phyloP scores from a whole-genome alignment of 2,888 invertebrate genomes.

The Sthenelais limicola region DNA sequence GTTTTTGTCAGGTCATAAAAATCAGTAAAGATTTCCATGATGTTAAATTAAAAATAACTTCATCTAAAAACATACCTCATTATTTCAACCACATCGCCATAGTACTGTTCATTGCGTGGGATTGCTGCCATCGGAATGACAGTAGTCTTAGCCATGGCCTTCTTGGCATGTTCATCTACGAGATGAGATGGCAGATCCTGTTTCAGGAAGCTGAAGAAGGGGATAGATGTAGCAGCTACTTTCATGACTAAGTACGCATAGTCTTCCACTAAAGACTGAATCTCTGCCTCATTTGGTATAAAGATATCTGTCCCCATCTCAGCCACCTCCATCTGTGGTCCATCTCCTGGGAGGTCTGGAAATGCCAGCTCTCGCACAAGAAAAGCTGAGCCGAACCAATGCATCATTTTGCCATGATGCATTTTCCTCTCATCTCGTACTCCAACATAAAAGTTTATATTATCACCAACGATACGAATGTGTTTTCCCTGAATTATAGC shows the following conservation, averaged over 20 bases:
- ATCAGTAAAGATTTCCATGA: too few species aligned
- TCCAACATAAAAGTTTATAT: slow-evolving; percentile 22
- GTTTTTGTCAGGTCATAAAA: too few species aligned
- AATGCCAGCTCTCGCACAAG: background rate
- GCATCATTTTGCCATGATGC: background rate
- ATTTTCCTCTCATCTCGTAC: background rate
- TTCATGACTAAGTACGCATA: slow-evolving; percentile 27
- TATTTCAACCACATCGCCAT: slow-evolving; percentile 13
- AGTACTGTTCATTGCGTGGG: slow-evolving; percentile 4
- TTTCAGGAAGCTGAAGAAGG: slow-evolving; percentile 6
- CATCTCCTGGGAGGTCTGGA: background rate
- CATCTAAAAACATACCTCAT: too few species aligned
- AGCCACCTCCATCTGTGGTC: background rate
- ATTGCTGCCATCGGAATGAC: background rate
- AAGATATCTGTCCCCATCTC: background rate
- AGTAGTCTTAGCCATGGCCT: background rate
- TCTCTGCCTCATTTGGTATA: slow-evolving; percentile 4
- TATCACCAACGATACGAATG: slow-evolving; percentile 7
- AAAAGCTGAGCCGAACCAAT: slow-evolving; percentile 21
- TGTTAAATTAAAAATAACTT: too few species aligned
- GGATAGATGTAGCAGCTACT: slow-evolving; percentile 3
- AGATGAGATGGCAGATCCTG: background rate
- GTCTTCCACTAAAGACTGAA: background rate
- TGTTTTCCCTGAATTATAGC: background rate
- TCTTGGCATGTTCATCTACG: background rate